Conservation (phyloP, 2,797 vertebrate genomes). For the Tangara arthus region DNA sequence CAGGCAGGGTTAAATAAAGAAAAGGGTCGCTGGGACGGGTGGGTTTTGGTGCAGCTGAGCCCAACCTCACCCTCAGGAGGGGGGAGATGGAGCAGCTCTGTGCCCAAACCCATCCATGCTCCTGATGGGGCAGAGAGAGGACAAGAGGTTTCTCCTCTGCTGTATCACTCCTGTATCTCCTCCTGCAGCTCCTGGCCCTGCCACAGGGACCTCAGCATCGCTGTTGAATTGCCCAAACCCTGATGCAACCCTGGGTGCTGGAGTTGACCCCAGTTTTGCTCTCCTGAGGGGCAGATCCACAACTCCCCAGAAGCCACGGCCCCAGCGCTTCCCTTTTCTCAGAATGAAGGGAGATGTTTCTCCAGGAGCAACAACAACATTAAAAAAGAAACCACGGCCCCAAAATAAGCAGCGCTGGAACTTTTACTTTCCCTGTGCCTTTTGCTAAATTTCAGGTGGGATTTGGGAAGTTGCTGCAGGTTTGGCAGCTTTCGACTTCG, state of each 20-base stretch:
- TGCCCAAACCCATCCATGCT: neutral
- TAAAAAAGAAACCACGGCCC: too few relatives aligned
- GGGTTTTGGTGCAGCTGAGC: neutral
- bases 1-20: neutral
- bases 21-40: neutral
- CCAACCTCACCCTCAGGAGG: fast-evolving
- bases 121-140: fast-evolving
- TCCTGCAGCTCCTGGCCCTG: constrained; percentile 44
- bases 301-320: neutral
- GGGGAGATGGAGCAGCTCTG: fast-evolving
- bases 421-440: constrained; percentile 43
- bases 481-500: constrained; percentile 60
- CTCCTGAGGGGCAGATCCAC: neutral
- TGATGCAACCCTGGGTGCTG: constrained; percentile 15
- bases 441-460: constrained; percentile 46
- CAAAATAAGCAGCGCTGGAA: neutral
- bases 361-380: neutral
- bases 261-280: neutral
- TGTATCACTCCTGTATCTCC: neutral
- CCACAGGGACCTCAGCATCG: constrained; percentile 70
- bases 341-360: neutral
- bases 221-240: constrained; percentile 69
- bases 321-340: constrained; percentile 70
- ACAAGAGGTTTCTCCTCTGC: neutral
- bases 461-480: constrained; percentile 72